phyloP scores from a whole-genome alignment of 1,140 invertebrate species.

The Drosophila saltans region DNA sequence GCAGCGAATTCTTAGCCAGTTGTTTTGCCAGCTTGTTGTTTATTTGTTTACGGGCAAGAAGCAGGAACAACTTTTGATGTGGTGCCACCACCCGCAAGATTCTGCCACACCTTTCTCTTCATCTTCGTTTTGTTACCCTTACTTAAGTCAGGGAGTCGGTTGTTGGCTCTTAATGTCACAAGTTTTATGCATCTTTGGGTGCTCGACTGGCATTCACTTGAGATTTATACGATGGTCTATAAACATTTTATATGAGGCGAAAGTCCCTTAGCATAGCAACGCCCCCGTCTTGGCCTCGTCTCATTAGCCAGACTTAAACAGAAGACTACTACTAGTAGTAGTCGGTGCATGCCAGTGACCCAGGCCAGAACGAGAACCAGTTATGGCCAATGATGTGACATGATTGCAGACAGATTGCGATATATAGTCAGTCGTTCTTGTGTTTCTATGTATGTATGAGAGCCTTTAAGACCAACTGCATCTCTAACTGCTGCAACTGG shows the following conservation, averaged over 20 bases:
- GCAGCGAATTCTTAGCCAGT: conserved; percentile 59
- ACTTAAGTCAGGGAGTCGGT: conserved; percentile 3
- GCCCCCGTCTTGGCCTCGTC: conserved; percentile 46
- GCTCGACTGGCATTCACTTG: conserved; percentile 53
- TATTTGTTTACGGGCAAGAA: conserved; percentile 46
- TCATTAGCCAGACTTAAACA: conserved; percentile 24
- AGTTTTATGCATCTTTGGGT: conserved; percentile 62
- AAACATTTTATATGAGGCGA: conserved; percentile 61
- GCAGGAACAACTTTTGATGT: conserved; percentile 59
- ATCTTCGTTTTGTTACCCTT: background rate
- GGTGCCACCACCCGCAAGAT: conserved; percentile 18
- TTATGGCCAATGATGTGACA: conserved; percentile 81
- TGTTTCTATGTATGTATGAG: background rate
- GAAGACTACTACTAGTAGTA: conserved; percentile 49
- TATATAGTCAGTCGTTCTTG: conserved; percentile 51
- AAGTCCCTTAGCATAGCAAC: conserved; percentile 45
- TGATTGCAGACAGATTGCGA: conserved; percentile 82
- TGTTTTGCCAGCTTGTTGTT: conserved; percentile 52
- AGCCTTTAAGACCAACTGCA: conserved; percentile 37
- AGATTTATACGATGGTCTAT: conserved; percentile 65
- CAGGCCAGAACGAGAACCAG: conserved; percentile 54
- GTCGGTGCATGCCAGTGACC: conserved; percentile 9
- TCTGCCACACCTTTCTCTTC: background rate
- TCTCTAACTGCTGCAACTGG: conserved; percentile 48
- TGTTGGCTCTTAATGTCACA: conserved; percentile 60